A percentile compares a stretch with the other conserved stretches of the same genome.
phyloP scores from a whole-genome alignment of 2,113 vertebrate genomes.

The Cheilinus undulatus region DNA sequence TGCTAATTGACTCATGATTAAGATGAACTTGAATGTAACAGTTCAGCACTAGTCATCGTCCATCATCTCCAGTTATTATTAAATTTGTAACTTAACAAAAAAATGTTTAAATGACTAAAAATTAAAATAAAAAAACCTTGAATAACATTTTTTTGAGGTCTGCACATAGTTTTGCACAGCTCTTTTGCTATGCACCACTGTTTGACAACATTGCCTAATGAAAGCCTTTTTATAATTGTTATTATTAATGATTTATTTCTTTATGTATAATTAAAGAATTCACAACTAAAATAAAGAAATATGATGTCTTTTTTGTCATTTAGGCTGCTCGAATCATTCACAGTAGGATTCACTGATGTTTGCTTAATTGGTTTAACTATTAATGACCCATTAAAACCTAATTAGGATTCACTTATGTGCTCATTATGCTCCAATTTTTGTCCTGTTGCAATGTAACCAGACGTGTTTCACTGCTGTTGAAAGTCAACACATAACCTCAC shows the following conservation, averaged over 20 bases:
- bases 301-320: not conserved
- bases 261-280: not conserved
- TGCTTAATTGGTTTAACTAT: not conserved
- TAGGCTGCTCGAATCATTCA: slow-evolving; percentile 1
- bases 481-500: not conserved
- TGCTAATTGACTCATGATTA: too few species aligned
- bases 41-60: too few species aligned
- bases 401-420: not conserved
- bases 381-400: not conserved
- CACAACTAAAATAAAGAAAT: not conserved
- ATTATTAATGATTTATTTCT: too few species aligned
- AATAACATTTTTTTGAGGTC: too few species aligned
- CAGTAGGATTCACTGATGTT: not conserved
- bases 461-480: not conserved
- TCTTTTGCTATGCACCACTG: too few species aligned
- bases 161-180: too few species aligned
- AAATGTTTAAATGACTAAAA: too few species aligned
- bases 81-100: too few species aligned
- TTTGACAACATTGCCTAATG: too few species aligned
- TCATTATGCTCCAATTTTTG: not conserved
- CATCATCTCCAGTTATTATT: too few species aligned
- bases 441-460: not conserved
- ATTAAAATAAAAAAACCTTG: not conserved
- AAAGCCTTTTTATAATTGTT: too few species aligned
- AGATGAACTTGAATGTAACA: too few species aligned